Evolutionary conservation across 1,140 invertebrate species (phyloP).

Genomic region (Brachionus asplanchnoidis): DNA sequence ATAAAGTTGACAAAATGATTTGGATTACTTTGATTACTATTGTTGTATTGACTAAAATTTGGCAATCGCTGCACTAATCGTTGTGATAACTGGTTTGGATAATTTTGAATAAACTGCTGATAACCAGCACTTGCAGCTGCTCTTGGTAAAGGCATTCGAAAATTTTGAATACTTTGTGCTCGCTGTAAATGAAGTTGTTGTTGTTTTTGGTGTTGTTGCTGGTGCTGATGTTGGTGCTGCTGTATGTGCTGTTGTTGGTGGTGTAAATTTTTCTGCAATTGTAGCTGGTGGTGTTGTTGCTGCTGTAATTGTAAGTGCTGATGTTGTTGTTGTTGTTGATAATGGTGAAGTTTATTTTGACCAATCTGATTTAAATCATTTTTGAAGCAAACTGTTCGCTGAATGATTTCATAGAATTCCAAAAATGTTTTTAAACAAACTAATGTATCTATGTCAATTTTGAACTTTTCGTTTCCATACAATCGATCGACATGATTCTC

Average conservation of each 20-base stretch:
- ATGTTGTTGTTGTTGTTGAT: neutral
- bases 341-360: neutral
- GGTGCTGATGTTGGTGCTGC: too few species aligned
- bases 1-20: neutral
- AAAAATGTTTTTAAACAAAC: neutral
- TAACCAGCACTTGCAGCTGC: neutral
- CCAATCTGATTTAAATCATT: neutral
- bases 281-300: too few species aligned
- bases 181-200: too few species aligned
- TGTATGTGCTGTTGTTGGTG: too few species aligned
- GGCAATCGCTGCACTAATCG: neutral
- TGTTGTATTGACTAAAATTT: neutral
- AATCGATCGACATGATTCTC: neutral
- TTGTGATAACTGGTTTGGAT: neutral
- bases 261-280: too few species aligned
- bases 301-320: neutral
- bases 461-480: neutral
- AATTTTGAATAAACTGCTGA: neutral
- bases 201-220: too few species aligned
- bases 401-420: neutral
- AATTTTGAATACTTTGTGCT: neutral
- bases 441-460: neutral
- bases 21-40: neutral
- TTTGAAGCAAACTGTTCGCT: neutral
- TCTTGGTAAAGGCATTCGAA: neutral